Conservation (phyloP, 2,113 vertebrate genomes). For the Pluvianellus socialis region DNA sequence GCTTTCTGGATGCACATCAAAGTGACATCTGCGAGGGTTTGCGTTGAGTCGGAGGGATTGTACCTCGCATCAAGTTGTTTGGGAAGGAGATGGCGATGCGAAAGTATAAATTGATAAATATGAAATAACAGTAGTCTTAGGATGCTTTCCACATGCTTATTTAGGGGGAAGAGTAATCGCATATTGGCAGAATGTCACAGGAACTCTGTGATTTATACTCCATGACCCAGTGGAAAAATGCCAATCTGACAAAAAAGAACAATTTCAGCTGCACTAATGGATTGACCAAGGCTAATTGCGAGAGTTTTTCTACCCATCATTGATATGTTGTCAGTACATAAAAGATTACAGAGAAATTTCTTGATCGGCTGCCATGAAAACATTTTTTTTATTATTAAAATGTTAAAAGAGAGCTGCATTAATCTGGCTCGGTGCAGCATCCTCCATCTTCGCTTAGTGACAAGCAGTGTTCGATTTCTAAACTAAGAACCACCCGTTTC, state of each 20-base stretch:
- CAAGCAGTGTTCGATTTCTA: background rate
- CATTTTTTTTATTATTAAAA: conserved; percentile 21
- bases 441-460: conserved; percentile 24
- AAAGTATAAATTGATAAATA: background rate
- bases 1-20: background rate
- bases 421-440: background rate
- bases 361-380: conserved; percentile 52
- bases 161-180: background rate
- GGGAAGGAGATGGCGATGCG: background rate
- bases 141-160: conserved; percentile 22
- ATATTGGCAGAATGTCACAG: background rate
- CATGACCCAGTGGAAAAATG: background rate
- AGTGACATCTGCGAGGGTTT: background rate
- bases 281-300: conserved; percentile 46
- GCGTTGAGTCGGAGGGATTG: background rate
- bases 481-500: conserved; percentile 2
- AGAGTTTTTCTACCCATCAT: conserved; percentile 27
- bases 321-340: conserved; percentile 31
- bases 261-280: conserved; percentile 53
- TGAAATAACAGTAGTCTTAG: background rate
- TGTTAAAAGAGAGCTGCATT: background rate
- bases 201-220: background rate
- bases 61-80: background rate
- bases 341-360: conserved; percentile 59
- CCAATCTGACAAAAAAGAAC: conserved; percentile 61